These are phyloP conservation scores for Flexamia atlantica DNA, from an alignment of 2,888 invertebrate species.

Conservation along the genomic window DNA sequence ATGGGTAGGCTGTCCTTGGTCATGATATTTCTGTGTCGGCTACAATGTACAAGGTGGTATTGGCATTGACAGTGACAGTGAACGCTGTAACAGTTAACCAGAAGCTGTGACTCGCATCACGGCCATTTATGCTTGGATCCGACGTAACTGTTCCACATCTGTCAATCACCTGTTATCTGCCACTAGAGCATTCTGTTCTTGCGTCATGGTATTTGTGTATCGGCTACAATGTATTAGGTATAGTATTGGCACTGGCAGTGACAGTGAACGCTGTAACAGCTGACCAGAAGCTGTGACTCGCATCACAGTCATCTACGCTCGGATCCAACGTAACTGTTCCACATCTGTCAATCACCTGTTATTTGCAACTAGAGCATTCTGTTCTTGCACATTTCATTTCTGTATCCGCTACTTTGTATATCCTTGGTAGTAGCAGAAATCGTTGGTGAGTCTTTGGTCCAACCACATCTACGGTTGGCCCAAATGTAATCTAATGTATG, in stretches of 20 bases:
- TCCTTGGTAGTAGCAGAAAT: too few relatives aligned
- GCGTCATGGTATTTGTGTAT: too few relatives aligned
- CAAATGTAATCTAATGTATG: too few relatives aligned
- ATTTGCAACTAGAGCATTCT: not conserved
- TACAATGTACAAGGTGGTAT: too few relatives aligned
- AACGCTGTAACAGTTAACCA: slow-evolving; percentile 3
- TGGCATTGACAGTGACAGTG: slow-evolving; percentile 10
- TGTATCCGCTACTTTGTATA: slow-evolving; percentile 20
- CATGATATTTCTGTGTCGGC: too few relatives aligned
- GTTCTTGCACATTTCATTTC: slow-evolving; percentile 5
- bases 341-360: slow-evolving; percentile 39
- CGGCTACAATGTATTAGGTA: too few relatives aligned
- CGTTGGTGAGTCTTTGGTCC: not conserved
- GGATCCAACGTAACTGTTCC: not conserved
- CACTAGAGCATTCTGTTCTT: not conserved
- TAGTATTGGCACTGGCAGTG: too few relatives aligned
- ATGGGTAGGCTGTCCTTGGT: too few relatives aligned
- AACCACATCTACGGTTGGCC: too few relatives aligned
- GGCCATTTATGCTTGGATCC: not conserved
- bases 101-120: not conserved
- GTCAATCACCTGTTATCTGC: slow-evolving; percentile 38
- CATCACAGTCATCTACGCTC: not conserved
- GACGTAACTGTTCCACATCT: slow-evolving; percentile 6
- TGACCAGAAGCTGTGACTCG: not conserved
- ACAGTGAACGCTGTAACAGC: slow-evolving; percentile 19